Base-by-base conservation (phyloP, 2,888 invertebrate species). In the Conops quadrifasciatus region DNA sequence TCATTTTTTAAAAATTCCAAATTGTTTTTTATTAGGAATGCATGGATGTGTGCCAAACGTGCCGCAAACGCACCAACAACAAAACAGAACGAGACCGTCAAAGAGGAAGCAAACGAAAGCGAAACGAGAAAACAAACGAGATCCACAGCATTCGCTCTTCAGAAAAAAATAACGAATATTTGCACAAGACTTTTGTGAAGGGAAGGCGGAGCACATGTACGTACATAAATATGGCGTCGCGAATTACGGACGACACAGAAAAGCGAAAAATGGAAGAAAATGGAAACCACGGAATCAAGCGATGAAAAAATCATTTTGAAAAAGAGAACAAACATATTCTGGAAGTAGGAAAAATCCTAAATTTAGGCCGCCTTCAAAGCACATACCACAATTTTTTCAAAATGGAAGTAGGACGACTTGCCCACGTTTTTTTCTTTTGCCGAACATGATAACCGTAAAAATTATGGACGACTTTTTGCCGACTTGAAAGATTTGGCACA, bases 181-280 rank as follows among this genome's bases (percentile, higher is more conserved):
- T 28, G 19, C 26, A 49, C 47, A 47, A 64, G 21, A 64, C 11
- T n/a, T 26, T 13, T 28, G 30, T 19, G 65, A 28, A 19, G 65
- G 51, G 43, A 43, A 72, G 53, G 66, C 56, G 67, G 72, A 58
- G 51, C 65, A 67, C 67, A 66, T 58, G 79, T 77, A 36, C 9
- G 79, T 77, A 36, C 9, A 79, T 77, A 82, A 83, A 83, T 78
- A 83, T 83, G 83, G 83, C 83, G 83, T 83, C 83, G 79, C 79
- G 75, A 62, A 51, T 28, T 28, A 65, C n/a, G 65, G 19, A n/a
- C 45, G 26, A 43, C 43, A 58, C 30, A 51, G 58, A 67, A 43
- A 26, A 58, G 28, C 66, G 21, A 60, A 60, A 51, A 24, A 60
- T 68, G 59, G 67, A 67, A 67, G 26, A 59, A 67, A 30, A 45